Evolutionary conservation across 2,888 invertebrate species (phyloP), one percentile per base, ranked within the genome.

Genomic region (Dryobota labecula): DNA sequence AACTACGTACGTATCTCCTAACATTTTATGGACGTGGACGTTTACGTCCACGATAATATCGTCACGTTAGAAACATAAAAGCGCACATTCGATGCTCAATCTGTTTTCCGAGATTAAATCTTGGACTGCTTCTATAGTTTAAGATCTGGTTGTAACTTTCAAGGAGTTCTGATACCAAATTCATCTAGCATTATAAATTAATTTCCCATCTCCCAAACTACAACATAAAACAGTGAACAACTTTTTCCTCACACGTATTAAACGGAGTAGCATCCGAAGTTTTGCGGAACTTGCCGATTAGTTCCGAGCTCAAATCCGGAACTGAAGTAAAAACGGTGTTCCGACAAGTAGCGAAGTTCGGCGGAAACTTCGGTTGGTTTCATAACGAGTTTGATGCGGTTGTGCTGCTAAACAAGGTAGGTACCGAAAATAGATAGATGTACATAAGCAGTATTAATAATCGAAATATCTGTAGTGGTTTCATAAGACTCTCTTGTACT

Each of bases 261-360:
- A 73, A 76, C 62, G 57, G 66, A 73, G 56, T 49, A 73, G 41
- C 58, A 68, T 68, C 66, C 65, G 51, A 89, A 89, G 87, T 89
- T 87, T 30, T 47, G 60, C 75, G 60, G 72, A 84, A 89, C 85
- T 88, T 89, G 71, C 76, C 83, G 87, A 90, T 90, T 89, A 90
- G 88, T 90, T 90, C 70, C 38, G 69, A 71, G 74, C 73, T 78
- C 80, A 84, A 87, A 84, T 75, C 83, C 70, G 86, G 81, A 86
- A 84, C 84, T 78, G 77, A 79, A 84, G 87, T 83, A 89, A 89
- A 89, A 89, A 89, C 75, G 84, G 73, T 85, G 71, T 71, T 76
- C 49, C 49, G 70, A 83, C 87, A 79, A 82, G 83, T 84, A 73
- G 67, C 69, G 62, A 76, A 86, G 74, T 81, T 82, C 36, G 0